Base-by-base conservation (phyloP, 2,113 vertebrate species). In the Uria lomvia region DNA sequence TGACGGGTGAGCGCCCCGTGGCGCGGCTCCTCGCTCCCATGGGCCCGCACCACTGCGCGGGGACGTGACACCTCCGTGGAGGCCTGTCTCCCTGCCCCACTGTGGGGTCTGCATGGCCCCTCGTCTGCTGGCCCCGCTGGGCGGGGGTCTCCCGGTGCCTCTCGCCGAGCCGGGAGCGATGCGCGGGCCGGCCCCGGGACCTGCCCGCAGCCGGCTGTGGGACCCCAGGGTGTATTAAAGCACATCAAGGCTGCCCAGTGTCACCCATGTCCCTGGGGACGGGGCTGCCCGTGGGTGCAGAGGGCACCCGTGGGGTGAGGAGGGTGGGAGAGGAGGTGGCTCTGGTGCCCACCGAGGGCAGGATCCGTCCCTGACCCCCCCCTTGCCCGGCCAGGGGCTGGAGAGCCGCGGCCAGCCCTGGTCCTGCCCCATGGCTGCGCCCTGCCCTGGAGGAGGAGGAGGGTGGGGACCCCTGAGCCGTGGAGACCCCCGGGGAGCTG, bases 131-230 rank as follows among this genome's bases (percentile, higher is more conserved):
- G n/a, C 36, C 8, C 17, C 18, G 1, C 42, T 45, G 15, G 4
- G 19, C 2, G 2, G 8, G 42, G 30, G 30, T 24, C 22, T 66
- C 22, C 52, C 5, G 30, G 14, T 8, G 6, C 22, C 36, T 36
- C 40, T 5, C 5, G 12, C 23, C 0, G 0, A 84, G 67, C 20
- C 4, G 5, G 32, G 20, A 62, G 15, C 0, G 0, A 55, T 40
- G 52, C 36, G 34, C 23, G 4, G 43, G 58, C 43, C 32, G 5
- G 40, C 60, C 62, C 20, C 2, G 4, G 49, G 59, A 30, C 59
- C 29, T 68, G 85, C 36, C 40, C 5, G 1, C n/a, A 79, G 45
- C 21, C 6, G 17, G 32, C 45, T 45, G 13, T 45, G 71, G 75
- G 80, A 38, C 23, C 21, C 32, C 6, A 27, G 55, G 14, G 9